Evolutionary conservation across 2,113 vertebrate genomes (phyloP), one percentile per base, ranked within the genome.

Genomic region (Alligator mississippiensis): DNA sequence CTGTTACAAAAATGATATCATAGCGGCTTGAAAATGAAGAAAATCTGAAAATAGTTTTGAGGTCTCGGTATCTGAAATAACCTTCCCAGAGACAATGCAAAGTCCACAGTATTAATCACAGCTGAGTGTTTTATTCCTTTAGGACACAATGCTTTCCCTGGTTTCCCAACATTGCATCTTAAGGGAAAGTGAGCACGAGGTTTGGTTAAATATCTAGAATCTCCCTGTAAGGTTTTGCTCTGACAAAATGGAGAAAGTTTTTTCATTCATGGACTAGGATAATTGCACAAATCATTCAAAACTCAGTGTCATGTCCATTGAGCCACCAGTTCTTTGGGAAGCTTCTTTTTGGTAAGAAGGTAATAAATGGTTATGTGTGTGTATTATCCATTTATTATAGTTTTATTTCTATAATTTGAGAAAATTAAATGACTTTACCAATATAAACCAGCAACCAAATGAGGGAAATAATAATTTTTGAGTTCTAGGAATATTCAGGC

Each of bases 191-290:
- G 47, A 70, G 77, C 70, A 74, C 38, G 12, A 24, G 24, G 21
- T 38, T 38, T 24, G 34, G 34, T 74, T 74, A 74, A 47, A 74
- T 19, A 24, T 11, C 11, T 74, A 21, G 70, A 14, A 47, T 13
- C 21, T 21, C 21, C 47, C 19, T 38, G 30, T 38, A 34, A 22
- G 34, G 6, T 14, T 17, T 3, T 15, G 18, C n/a, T 9, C 61
- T 66, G 60, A 38, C 60, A 72, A 77, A 91, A 17, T 30, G 62
- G 27, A 80, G 21, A 7, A 30, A 55, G 58, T 11, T 24, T 38
- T 62, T 85, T 81, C 1, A 0, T 18, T 8, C 63, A 1, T 0
- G 55, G 14, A 2, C 9, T 34, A 60, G 7, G 16, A 1, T 17
- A 30, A 81, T 11, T 74, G 19, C 5, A 54, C 2, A 38, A 72